A percentile compares a stretch with the other conserved stretches of the same genome.
Evolutionary conservation across 1,140 invertebrate species (phyloP).

Genomic region (Augochlora pura): DNA sequence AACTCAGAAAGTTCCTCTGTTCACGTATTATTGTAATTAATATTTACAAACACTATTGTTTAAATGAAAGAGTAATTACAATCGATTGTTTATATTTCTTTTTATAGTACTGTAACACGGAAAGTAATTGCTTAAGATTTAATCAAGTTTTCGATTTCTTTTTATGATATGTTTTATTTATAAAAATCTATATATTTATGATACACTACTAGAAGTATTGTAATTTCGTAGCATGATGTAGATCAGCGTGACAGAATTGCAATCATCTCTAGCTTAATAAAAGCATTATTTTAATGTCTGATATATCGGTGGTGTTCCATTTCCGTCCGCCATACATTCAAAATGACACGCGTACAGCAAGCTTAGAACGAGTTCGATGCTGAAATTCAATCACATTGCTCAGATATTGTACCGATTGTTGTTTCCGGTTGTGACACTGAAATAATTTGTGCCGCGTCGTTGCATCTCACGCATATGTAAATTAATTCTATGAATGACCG

Average conservation of each 20-base stretch:
- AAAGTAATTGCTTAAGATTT: too few relatives aligned
- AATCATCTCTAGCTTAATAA: neutral
- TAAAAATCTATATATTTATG: too few relatives aligned
- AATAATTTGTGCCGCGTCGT: slow-evolving; percentile 35
- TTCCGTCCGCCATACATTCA: neutral
- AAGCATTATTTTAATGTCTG: neutral
- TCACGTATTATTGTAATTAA: too few relatives aligned
- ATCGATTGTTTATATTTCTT: too few relatives aligned
- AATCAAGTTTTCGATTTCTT: too few relatives aligned
- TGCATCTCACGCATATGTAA: slow-evolving; percentile 53
- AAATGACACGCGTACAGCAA: neutral
- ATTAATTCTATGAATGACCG: slow-evolving; percentile 43
- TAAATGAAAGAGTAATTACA: too few relatives aligned
- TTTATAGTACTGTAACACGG: neutral
- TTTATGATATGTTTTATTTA: too few relatives aligned
- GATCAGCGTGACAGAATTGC: neutral
- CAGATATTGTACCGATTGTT: neutral
- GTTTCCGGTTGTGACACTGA: slow-evolving; percentile 27
- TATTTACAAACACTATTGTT: too few relatives aligned
- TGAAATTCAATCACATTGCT: neutral
- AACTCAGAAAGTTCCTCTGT: neutral
- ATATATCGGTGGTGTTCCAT: neutral
- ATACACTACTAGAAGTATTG: too few relatives aligned
- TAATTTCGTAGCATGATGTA: neutral
- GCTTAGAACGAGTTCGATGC: too few relatives aligned